Base-by-base conservation (phyloP, 30 jellyfish, hydroid and myxozoan species). In the Cassiopea andromeda region DNA sequence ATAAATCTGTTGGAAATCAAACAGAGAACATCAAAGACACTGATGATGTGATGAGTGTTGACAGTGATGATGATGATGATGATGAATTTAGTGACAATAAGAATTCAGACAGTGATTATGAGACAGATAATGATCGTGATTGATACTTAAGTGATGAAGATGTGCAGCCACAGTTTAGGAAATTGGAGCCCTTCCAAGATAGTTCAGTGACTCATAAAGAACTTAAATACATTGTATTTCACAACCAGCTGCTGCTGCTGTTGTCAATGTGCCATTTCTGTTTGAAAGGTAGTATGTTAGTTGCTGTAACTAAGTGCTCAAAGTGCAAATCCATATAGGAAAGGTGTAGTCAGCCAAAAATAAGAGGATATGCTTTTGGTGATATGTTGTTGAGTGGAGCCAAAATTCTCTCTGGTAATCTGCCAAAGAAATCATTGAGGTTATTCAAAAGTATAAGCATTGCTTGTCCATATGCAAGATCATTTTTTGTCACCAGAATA, bases 371-470 rank as follows among this genome's bases (percentile, higher is more conserved):
- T 70, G 78, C 92, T 19, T 79, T 70, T 48, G 92, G 85, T 73
- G 80, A 84, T 84, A 84, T 48, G 12, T 58, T 84, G 46, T 78
- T 84, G 88, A 84, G 92, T 84, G 92, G 88, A 48, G 92, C 87
- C 79, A 84, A 48, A 46, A 12, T 84, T 45, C 54, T 84, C 79
- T 70, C 79, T 70, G 89, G 88, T 4, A 70, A 71, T 70, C 88
- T 84, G 78, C 89, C 76, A 84, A 84, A 49, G 64, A 84, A 70
- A 84, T 57, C 88, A 46, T 45, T 49, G 77, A 50, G 83, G 84
- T 66, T 49, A 47, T n/a, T 82, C 91, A 82, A 82, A 54, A 61
- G 84, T 44, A 82, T 82, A 17, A 61, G 46, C 84, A 68, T 82
- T 82, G 72, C 72, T 8, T 48, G 72, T 71, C 77, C 1, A 38